A percentile compares a stretch with the other conserved stretches of the same genome.
These are phyloP conservation scores for Urocyon cinereoargenteus DNA, from an alignment of 2,797 vertebrate species.

Conservation along the genomic window DNA sequence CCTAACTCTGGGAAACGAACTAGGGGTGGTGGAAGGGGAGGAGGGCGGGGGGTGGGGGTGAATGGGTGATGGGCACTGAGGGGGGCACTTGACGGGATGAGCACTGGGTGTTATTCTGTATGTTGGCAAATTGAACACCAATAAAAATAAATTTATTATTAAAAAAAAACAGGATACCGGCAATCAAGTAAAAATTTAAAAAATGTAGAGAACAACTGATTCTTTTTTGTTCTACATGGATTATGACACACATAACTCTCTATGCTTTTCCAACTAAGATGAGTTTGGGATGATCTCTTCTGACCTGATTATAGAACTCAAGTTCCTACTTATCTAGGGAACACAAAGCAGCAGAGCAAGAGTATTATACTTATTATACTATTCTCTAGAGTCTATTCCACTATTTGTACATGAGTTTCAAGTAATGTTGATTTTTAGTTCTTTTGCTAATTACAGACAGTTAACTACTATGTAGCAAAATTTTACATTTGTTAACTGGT, in stretches of 20 bases:
- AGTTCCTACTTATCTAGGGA: not conserved
- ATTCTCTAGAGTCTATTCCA: not conserved
- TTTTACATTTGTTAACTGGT: constrained; percentile 11
- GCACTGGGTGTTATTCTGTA: no score
- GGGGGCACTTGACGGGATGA: no score
- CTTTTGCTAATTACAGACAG: not conserved
- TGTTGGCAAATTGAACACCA: no score
- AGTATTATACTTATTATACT: not conserved
- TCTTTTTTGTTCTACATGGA: not conserved
- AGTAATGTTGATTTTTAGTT: constrained; percentile 6
- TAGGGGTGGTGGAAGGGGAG: no score
- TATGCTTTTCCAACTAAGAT: not conserved
- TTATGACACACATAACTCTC: not conserved
- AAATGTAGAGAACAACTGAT: not conserved
- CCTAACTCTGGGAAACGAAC: no score
- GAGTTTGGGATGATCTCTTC: not conserved
- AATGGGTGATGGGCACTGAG: no score
- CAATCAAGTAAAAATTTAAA: no score
- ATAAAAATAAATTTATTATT: no score
- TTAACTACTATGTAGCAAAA: not conserved
- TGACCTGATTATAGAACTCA: not conserved
- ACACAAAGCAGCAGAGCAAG: not conserved
- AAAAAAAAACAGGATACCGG: no score
- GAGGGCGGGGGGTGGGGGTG: no score
- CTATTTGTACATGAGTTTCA: constrained; percentile 1